These are phyloP conservation scores for Spodoptera frugiperda DNA, from an alignment of 1,140 invertebrate species.

Conservation along the genomic window DNA sequence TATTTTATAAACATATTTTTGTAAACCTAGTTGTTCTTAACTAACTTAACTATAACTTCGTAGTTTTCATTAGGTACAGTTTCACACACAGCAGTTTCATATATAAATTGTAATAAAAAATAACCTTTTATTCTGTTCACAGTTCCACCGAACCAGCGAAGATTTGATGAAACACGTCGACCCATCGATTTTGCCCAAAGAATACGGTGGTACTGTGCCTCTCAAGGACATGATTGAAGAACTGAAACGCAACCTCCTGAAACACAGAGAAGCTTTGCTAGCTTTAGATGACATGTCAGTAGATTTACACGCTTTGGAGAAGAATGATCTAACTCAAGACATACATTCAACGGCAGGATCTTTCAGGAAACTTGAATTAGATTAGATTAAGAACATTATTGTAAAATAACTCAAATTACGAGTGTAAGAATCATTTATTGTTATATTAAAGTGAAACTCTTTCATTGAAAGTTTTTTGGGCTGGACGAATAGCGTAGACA, in stretches of 20 bases:
- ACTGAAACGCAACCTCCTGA: slow-evolving; percentile 89
- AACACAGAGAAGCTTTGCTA: slow-evolving; percentile 89
- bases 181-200: slow-evolving; percentile 92
- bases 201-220: slow-evolving; percentile 93
- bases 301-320: slow-evolving; percentile 89
- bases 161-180: slow-evolving; percentile 90
- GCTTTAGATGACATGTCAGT: slow-evolving; percentile 93
- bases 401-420: background rate
- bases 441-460: background rate
- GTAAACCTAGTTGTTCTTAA: too few relatives aligned
- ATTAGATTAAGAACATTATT: slow-evolving; percentile 88
- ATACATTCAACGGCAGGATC: slow-evolving; percentile 90
- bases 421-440: background rate
- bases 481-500: background rate
- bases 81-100: background rate
- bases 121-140: slow-evolving; percentile 61
- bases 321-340: slow-evolving; percentile 88
- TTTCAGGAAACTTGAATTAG: slow-evolving; percentile 93
- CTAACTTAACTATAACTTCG: too few relatives aligned
- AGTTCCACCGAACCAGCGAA: slow-evolving; percentile 91
- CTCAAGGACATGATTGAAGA: slow-evolving; percentile 92
- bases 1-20: too few relatives aligned
- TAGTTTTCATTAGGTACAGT: too few relatives aligned
- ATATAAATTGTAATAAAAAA: background rate
- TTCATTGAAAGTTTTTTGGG: background rate